phyloP scores from a whole-genome alignment of 2,113 vertebrate genomes.

The Alligator sinensis region DNA sequence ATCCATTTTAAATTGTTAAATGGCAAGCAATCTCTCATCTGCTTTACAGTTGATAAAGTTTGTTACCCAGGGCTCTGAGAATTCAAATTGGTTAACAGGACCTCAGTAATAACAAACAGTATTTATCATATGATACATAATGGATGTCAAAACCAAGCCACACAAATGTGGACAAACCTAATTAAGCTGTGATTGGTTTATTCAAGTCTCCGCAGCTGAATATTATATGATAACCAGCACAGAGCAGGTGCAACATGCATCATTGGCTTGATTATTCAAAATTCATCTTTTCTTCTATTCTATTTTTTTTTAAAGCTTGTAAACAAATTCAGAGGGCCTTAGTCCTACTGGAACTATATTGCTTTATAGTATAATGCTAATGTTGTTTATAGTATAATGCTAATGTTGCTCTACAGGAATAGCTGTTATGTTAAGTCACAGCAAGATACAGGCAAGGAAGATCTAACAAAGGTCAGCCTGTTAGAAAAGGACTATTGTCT shows the following conservation, averaged over 20 bases:
- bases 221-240: constrained; percentile 35
- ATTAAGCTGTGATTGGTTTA: constrained; percentile 53
- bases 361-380: neutral
- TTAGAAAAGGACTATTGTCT: neutral
- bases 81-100: neutral
- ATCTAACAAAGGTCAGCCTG: neutral
- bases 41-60: neutral
- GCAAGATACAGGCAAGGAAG: neutral
- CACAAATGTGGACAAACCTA: constrained; percentile 33
- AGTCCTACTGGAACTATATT: neutral
- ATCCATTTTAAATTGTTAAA: constrained; percentile 40
- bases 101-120: constrained; percentile 18
- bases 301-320: constrained; percentile 1
- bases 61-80: constrained; percentile 21
- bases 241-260: constrained; percentile 13
- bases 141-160: constrained; percentile 34
- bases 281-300: constrained; percentile 43
- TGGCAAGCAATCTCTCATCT: constrained; percentile 27
- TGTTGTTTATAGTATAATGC: constrained; percentile 31
- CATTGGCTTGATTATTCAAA: constrained; percentile 41
- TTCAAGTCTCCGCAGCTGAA: constrained; percentile 48
- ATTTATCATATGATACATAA: constrained; percentile 39
- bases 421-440: constrained; percentile 27
- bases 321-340: constrained; percentile 19
- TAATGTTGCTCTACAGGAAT: no score